Base-by-base conservation (phyloP, 2,797 vertebrate species). In the Enteromius anoplus region DNA sequence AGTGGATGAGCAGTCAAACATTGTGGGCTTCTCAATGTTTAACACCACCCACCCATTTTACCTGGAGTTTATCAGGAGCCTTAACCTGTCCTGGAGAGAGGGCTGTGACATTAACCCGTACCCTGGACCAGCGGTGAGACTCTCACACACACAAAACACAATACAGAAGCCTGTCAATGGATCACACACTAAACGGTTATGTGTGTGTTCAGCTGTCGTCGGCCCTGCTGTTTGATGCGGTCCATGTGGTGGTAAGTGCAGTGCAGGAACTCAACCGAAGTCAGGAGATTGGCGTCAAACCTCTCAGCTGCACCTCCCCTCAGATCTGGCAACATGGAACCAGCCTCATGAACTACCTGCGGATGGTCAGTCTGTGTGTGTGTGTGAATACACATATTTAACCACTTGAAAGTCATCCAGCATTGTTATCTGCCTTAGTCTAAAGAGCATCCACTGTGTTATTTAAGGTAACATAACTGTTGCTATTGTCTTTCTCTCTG, bases 291-390 rank as follows among this genome's bases (percentile, higher is more conserved):
- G 97, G 97, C 0, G 95, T 98, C 85, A 96, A 97, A 86, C 96
- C 96, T 0, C 93, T 98, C 87, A 97, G 96, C 92, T 98, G 97
- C 85, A 94, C 94, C 1, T 97, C 97, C 0, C 94, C 97, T 76
- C 96, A 97, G 91, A 98, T 98, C 93, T 98, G 97, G 97, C 96
- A 97, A 84, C 97, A 98, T 0, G 97, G 97, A 78, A 98, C 97
- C 91, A 98, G 97, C 88, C 96, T 98, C 45, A 98, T 98, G 97
- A 98, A 98, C 93, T 98, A 98, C 92, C 94, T 98, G 86, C 96
- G 97, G 85, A 97, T 97, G 96, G 97, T 97, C 93, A 89, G 90
- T 86, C 34, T 76, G 6, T 64, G 60, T 71, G 49, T 73, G 15
- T 64, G 21, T 76, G 12, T 42, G 12, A n/a, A 32, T 40, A 34